Conservation (phyloP, 2,113 vertebrate species). For the Erinaceus europaeus region DNA sequence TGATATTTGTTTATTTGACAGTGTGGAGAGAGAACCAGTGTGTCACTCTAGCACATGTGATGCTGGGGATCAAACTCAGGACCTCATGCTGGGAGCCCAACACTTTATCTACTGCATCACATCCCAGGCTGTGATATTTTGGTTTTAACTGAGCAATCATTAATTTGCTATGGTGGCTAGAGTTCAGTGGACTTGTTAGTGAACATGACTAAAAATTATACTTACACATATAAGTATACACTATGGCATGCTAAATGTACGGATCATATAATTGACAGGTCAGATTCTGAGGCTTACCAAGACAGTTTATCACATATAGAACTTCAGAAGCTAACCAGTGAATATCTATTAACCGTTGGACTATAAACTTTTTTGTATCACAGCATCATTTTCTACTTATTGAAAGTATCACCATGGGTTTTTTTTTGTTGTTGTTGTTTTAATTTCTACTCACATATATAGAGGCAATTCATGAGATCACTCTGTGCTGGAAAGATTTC, state of each 20-base stretch:
- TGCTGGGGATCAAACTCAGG: no score
- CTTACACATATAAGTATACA: neutral
- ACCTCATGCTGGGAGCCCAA: no score
- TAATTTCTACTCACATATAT: neutral
- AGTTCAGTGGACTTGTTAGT: neutral
- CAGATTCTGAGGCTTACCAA: neutral
- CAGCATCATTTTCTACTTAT: neutral
- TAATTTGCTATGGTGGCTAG: neutral
- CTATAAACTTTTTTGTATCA: neutral
- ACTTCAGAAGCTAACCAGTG: neutral
- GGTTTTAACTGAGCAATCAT: neutral
- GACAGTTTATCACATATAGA: neutral
- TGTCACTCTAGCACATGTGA: no score
- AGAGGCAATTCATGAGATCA: neutral
- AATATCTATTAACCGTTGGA: neutral
- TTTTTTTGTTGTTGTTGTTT: neutral
- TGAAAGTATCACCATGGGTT: neutral
- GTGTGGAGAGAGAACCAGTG: no score
- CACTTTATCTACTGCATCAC: no score
- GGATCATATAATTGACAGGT: fast-evolving
- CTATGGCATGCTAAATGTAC: neutral
- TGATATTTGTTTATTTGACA: no score
- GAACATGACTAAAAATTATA: neutral
- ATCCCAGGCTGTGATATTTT: no score
- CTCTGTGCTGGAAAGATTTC: neutral